Conservation (phyloP, 64 coral and sea anemone species). For the Porites australiensis region DNA sequence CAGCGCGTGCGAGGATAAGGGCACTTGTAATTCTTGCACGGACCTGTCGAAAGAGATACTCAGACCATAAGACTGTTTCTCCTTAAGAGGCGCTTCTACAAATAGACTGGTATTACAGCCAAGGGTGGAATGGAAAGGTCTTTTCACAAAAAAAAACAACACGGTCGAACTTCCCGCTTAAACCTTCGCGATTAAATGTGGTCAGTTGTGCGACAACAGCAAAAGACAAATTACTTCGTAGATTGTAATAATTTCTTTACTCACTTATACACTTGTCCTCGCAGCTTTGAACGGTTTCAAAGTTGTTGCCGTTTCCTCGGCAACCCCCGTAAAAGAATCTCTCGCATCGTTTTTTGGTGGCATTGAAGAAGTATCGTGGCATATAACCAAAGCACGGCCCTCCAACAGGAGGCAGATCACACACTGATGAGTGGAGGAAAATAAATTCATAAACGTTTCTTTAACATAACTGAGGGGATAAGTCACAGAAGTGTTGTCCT, state of each 20-base stretch:
- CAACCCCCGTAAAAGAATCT: constrained; percentile 83
- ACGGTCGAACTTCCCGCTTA: too few species aligned
- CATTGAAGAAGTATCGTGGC: constrained; percentile 74
- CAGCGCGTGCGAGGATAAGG: constrained; percentile 20
- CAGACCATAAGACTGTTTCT: background rate
- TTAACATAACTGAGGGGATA: too few species aligned
- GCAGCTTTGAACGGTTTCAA: constrained; percentile 52
- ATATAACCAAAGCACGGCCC: constrained; percentile 66
- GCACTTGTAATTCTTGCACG: constrained; percentile 26
- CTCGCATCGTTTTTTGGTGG: constrained; percentile 18
- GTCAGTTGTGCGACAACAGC: too few species aligned
- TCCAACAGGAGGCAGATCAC: constrained; percentile 33
- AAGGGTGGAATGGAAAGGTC: too few species aligned
- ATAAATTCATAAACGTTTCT: background rate
- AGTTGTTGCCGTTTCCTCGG: constrained; percentile 83
- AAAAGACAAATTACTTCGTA: too few species aligned
- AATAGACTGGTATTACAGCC: too few species aligned
- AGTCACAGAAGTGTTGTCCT: too few species aligned
- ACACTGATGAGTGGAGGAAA: constrained; percentile 11
- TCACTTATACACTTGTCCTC: constrained; percentile 43
- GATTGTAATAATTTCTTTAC: background rate
- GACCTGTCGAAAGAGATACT: background rate
- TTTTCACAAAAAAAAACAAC: too few species aligned
- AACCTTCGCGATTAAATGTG: too few species aligned
- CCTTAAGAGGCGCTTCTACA: too few species aligned